These are phyloP conservation scores for Strigamia crassipes DNA, from an alignment of 2,888 invertebrate species.

Conservation along the genomic window DNA sequence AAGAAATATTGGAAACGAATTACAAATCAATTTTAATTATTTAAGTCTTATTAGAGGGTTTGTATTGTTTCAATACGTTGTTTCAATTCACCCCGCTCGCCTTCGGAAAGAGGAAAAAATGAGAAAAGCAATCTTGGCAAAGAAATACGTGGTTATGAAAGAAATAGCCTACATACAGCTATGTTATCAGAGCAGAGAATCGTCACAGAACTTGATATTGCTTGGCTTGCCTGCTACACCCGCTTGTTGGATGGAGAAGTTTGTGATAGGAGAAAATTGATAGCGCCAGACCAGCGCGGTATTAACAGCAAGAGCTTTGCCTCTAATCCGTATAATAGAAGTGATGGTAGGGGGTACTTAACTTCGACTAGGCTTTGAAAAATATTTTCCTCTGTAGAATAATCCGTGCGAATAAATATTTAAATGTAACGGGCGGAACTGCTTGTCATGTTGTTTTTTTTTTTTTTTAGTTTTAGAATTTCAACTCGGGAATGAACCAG, in stretches of 20 bases:
- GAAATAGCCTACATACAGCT: constrained; percentile 4
- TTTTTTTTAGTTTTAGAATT: neutral
- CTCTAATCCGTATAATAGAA: constrained; percentile 10
- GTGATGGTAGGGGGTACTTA: constrained; percentile 10
- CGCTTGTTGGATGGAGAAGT: neutral
- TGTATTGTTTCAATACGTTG: neutral
- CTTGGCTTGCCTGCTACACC: constrained; percentile 10
- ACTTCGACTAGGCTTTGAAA: neutral
- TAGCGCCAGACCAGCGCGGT: neutral
- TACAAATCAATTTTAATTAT: neutral
- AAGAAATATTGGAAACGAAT: too few species aligned
- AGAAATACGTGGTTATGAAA: constrained; percentile 4
- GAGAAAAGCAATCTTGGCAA: constrained; percentile 10
- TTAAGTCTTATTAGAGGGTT: neutral
- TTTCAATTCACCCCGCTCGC: too few species aligned
- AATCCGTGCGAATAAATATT: neutral
- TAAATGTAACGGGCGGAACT: neutral
- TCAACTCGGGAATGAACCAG: neutral
- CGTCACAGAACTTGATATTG: constrained; percentile 1
- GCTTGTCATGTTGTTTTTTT: neutral
- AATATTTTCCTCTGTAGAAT: neutral
- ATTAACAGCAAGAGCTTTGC: constrained; percentile 2
- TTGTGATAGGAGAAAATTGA: constrained; percentile 10
- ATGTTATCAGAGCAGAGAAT: neutral
- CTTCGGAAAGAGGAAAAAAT: neutral